Evolutionary conservation across 2,888 invertebrate species (phyloP).

Genomic region (Muscina levida): DNA sequence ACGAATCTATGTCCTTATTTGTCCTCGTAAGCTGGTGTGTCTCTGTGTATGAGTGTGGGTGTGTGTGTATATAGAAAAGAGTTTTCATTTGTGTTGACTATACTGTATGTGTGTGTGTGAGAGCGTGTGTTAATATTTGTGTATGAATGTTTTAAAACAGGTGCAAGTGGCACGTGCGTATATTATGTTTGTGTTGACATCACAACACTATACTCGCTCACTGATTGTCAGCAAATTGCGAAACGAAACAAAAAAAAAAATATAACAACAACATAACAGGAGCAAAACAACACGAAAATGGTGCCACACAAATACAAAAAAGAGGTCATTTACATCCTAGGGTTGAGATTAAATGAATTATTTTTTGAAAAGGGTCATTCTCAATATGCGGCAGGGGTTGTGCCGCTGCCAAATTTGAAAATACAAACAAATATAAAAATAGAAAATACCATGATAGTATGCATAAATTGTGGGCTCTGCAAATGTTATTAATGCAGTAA

Average conservation of each 20-base stretch:
- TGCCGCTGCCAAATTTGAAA: too few relatives aligned
- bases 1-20: conserved; percentile 43
- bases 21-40: not conserved
- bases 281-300: not conserved
- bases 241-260: not conserved
- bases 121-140: not conserved
- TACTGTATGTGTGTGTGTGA: not conserved
- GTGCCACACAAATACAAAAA: not conserved
- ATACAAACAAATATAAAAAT: too few relatives aligned
- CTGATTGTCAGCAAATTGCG: too few relatives aligned
- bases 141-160: conserved; percentile 50
- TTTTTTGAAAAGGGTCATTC: not conserved
- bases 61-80: not conserved
- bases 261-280: not conserved
- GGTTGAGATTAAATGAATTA: not conserved
- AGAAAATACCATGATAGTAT: too few relatives aligned
- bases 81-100: too few relatives aligned
- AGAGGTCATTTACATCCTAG: not conserved
- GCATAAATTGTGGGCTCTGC: too few relatives aligned
- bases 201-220: not conserved
- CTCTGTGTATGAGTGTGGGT: too few relatives aligned
- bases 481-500: too few relatives aligned
- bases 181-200: conserved; percentile 36
- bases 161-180: conserved; percentile 67
- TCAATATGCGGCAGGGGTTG: too few relatives aligned